A percentile compares a stretch with the other conserved stretches of the same genome.
phyloP scores from a whole-genome alignment of 1,140 invertebrate species.

The Cylas formicarius region DNA sequence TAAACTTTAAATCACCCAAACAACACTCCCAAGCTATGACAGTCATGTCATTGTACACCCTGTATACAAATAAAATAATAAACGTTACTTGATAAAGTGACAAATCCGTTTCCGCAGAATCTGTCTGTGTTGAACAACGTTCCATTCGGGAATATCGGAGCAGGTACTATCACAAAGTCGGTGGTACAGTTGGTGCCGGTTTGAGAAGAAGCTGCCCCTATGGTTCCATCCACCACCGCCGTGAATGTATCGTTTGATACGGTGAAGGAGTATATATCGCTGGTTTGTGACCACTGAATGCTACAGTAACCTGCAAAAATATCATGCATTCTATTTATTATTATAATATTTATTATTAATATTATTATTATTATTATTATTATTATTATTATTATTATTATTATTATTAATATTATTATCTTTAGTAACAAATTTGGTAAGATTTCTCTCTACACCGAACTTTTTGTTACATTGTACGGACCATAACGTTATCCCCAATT shows the following conservation, averaged over 20 bases:
- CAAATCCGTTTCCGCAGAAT: constrained; percentile 66
- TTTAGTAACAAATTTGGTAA: too few species aligned
- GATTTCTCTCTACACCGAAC: too few species aligned
- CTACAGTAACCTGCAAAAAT: constrained; percentile 52
- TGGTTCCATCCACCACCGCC: constrained; percentile 43
- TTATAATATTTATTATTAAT: neutral
- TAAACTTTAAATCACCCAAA: too few species aligned
- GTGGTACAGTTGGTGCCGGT: constrained; percentile 53
- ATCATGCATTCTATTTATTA: neutral
- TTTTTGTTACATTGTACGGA: too few species aligned
- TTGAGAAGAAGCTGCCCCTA: constrained; percentile 48
- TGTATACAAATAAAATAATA: neutral
- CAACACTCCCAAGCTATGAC: too few species aligned
- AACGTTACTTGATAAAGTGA: constrained; percentile 43
- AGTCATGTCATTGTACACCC: neutral
- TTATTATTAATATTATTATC: too few species aligned
- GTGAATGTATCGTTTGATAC: constrained; percentile 51
- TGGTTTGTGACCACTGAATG: constrained; percentile 53
- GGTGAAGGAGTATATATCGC: constrained; percentile 59
- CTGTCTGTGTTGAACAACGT: constrained; percentile 49
- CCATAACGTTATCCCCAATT: too few species aligned
- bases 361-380: constrained; percentile 1
- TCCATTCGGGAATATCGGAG: constrained; percentile 44
- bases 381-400: too few species aligned
- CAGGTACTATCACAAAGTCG: constrained; percentile 70